Conservation (phyloP, 1,140 invertebrate genomes). For the Capitella teleta region DNA sequence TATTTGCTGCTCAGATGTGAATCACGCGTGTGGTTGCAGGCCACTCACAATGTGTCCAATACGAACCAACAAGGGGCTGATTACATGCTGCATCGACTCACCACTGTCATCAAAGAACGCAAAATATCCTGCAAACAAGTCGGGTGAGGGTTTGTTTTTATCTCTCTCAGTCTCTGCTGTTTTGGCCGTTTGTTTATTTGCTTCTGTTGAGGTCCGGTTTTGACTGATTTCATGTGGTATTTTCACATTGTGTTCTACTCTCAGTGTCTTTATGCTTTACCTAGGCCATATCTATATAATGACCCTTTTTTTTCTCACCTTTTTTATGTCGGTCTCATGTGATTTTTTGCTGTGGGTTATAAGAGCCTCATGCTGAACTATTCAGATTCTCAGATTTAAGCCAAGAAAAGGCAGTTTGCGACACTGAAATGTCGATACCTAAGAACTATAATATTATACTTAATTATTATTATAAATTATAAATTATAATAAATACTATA, state of each 20-base stretch:
- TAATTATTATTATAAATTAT: too few relatives aligned
- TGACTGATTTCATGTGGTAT: too few relatives aligned
- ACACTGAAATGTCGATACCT: not conserved
- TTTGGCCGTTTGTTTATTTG: too few relatives aligned
- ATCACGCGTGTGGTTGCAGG: conserved; percentile 41
- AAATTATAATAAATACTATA: too few relatives aligned
- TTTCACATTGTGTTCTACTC: too few relatives aligned
- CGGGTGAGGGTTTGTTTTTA: conserved; percentile 51
- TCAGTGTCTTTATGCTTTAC: too few relatives aligned
- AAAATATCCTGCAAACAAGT: conserved; percentile 58
- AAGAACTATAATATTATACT: not conserved
- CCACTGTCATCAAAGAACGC: conserved; percentile 52
- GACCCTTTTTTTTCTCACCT: not conserved
- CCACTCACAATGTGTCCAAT: conserved; percentile 61
- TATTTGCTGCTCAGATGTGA: not conserved
- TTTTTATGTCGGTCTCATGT: not conserved
- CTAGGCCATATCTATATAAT: too few relatives aligned
- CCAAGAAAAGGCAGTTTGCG: not conserved
- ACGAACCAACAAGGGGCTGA: conserved; percentile 56
- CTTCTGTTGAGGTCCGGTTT: too few relatives aligned
- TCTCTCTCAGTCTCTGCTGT: too few relatives aligned
- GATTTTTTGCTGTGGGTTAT: not conserved
- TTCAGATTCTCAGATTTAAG: not conserved
- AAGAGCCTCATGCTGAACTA: not conserved
- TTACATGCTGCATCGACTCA: conserved; percentile 52